Base-by-base conservation (phyloP, 2,888 invertebrate species). In the Mimachlamys varia region DNA sequence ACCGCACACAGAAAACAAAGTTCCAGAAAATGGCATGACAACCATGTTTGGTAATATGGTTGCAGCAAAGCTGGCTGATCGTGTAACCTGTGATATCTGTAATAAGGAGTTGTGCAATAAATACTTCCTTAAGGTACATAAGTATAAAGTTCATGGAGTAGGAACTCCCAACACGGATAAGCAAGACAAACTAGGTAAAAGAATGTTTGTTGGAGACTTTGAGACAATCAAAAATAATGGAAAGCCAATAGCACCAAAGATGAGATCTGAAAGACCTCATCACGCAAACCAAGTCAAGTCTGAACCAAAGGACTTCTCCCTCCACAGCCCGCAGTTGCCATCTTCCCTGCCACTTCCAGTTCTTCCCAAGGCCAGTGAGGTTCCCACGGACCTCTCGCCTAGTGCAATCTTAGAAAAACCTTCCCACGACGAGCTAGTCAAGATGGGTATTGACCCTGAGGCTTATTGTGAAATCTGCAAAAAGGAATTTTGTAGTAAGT, bases 21-120 rank as follows among this genome's bases (percentile, higher is more conserved):
- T 93, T 87, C 92, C 93, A 89, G 94, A 93, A 90, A 90, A 92
- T 55, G 94, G 94, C 37, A 93, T 94, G 91, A 94, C 95, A 12
- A 95, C 96, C n/a, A 96, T 96, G 95, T 96, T 96, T 93, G 95
- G 95, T 87, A 96, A 95, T 93, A 96, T 96, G 96, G 95, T 96
- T n/a, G 96, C 96, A 33, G 96, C 96, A 37, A 96, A 96, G 93
- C 94, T 96, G 88, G 96, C 96, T 38, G 96, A 97, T 91, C 94
- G 96, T 37, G 96, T 96, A 27, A 95, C 95, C 27, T 99, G 99
- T 96, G 99, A 99, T 96, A 99, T 99, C 93, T 99, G 99, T 97
- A 99, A 99, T 97, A 99, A 99, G 97, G 99, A 99, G 97, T 97
- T 99, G 94, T 99, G 99, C 97, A 99, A 99, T 97, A 99, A 99